These are phyloP conservation scores for Enteromius unitaeniatus DNA, from an alignment of 2,797 vertebrate genomes.

Conservation along the genomic window DNA sequence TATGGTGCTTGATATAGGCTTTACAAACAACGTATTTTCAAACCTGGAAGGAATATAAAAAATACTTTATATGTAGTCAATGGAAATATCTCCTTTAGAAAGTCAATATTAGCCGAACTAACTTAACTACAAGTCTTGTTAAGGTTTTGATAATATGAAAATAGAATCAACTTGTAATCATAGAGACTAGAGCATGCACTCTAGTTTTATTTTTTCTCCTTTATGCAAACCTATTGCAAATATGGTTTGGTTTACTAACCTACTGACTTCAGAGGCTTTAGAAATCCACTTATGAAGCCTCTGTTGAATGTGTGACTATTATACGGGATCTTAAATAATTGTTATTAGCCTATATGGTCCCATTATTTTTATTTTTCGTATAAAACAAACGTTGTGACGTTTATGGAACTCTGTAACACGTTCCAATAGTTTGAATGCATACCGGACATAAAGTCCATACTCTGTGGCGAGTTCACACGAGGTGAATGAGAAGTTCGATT, in stretches of 20 bases:
- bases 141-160: not conserved
- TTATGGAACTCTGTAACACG: not conserved
- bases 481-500: not conserved
- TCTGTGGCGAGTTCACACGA: not conserved
- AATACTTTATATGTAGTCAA: not conserved
- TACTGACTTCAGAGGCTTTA: conserved; percentile 1
- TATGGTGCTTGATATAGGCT: not conserved
- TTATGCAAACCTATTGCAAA: not conserved
- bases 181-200: not conserved
- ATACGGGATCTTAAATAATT: not conserved
- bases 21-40: not conserved
- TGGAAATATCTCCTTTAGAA: not conserved
- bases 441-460: not conserved
- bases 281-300: not conserved
- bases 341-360: not conserved
- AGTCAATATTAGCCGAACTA: not conserved
- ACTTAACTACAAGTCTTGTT: not conserved
- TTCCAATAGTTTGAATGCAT: not conserved
- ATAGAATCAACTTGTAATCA: not conserved
- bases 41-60: not conserved
- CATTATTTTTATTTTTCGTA: not conserved
- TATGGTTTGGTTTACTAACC: conserved; percentile 33
- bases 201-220: not conserved
- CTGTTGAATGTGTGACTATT: not conserved
- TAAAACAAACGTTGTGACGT: not conserved